Conservation (phyloP, 2,888 invertebrate genomes). For the Galerucella nymphaeae region DNA sequence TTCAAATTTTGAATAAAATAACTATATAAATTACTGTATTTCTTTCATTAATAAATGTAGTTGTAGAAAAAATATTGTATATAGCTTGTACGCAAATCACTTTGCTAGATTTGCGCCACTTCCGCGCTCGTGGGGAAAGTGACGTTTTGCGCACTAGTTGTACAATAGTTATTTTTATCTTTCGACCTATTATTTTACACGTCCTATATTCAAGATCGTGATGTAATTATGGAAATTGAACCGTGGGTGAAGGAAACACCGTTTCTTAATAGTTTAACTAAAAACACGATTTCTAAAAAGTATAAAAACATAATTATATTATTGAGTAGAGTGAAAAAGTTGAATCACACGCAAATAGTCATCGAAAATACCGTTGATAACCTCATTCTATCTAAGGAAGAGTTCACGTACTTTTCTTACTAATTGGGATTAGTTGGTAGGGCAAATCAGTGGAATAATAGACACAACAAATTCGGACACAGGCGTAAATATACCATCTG, state of each 20-base stretch:
- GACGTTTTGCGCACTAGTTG: too few relatives aligned
- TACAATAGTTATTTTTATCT: too few relatives aligned
- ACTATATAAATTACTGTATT: too few relatives aligned
- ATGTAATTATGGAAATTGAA: not conserved
- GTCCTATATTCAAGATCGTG: not conserved
- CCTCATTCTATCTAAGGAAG: not conserved
- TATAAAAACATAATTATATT: not conserved
- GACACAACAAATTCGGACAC: not conserved
- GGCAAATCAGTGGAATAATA: not conserved
- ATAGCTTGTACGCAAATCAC: too few relatives aligned
- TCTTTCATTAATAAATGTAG: too few relatives aligned
- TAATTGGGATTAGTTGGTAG: slow-evolving; percentile 3
- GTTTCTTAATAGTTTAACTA: not conserved
- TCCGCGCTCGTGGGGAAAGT: too few relatives aligned
- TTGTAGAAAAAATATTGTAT: too few relatives aligned
- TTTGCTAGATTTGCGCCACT: too few relatives aligned
- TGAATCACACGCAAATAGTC: not conserved
- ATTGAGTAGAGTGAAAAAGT: not conserved
- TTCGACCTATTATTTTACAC: too few relatives aligned
- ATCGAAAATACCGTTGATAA: slow-evolving; percentile 8
- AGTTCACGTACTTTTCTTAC: not conserved
- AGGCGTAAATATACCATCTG: not conserved
- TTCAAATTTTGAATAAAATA: too few relatives aligned
- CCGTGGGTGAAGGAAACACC: not conserved
- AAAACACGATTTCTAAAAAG: not conserved